These are phyloP conservation scores for Steinernema khuongi DNA, from an alignment of 1,140 invertebrate species.

Conservation along the genomic window DNA sequence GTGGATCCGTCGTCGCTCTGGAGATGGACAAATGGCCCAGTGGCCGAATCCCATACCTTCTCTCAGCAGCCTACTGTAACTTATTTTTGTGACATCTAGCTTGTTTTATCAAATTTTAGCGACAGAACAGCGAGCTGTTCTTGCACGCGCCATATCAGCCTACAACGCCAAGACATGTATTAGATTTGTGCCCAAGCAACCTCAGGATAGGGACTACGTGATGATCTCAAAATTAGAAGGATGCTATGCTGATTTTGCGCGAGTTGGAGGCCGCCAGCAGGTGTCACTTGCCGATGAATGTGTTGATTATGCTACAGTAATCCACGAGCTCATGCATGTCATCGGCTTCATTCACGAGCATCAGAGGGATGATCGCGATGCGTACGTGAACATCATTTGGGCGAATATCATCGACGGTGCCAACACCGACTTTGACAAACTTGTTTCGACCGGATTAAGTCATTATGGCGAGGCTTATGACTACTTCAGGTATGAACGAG, in stretches of 20 bases:
- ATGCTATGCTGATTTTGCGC: slow-evolving; percentile 57
- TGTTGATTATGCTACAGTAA: slow-evolving; percentile 56
- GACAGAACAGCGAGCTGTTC: slow-evolving; percentile 45
- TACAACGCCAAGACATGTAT: slow-evolving; percentile 56
- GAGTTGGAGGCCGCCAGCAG: slow-evolving; percentile 56
- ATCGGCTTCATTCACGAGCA: slow-evolving; percentile 59
- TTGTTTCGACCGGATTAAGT: slow-evolving; percentile 48
- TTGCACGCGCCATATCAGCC: slow-evolving; percentile 49
- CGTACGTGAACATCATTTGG: slow-evolving; percentile 49
- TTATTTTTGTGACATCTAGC: slow-evolving; percentile 7
- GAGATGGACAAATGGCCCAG: slow-evolving; percentile 57
- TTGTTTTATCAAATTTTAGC: slow-evolving; percentile 38
- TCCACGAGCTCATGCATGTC: slow-evolving; percentile 58
- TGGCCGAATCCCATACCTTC: slow-evolving; percentile 53
- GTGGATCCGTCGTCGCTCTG: slow-evolving; percentile 51
- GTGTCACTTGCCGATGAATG: slow-evolving; percentile 58
- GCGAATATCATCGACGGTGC: slow-evolving; percentile 55
- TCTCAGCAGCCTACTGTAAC: slow-evolving; percentile 56
- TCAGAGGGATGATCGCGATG: slow-evolving; percentile 56
- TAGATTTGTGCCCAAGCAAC: slow-evolving; percentile 55
- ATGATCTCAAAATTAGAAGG: slow-evolving; percentile 56
- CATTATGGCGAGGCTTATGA: slow-evolving; percentile 57
- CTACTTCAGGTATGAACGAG: slow-evolving; percentile 51
- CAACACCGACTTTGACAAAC: slow-evolving; percentile 57
- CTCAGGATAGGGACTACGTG: slow-evolving; percentile 51